Conservation (phyloP, 2,797 vertebrate species). For the Semaprochilodus insignis region DNA sequence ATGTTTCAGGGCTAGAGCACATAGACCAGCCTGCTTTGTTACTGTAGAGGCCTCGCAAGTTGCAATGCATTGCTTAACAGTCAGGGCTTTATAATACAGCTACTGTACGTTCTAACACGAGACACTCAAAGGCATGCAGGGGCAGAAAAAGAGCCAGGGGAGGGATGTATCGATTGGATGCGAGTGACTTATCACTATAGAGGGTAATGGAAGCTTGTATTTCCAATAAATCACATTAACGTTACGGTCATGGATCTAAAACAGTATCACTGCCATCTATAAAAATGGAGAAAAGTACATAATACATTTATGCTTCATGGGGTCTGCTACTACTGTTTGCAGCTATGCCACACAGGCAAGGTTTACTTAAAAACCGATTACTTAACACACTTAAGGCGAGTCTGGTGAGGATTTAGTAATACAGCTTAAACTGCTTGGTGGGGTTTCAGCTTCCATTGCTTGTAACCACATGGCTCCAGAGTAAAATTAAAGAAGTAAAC, state of each 20-base stretch:
- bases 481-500: not conserved
- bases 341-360: not conserved
- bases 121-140: not conserved
- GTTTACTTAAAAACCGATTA: not conserved
- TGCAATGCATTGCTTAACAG: too few relatives aligned
- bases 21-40: conserved; percentile 2
- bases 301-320: not conserved
- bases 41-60: not conserved
- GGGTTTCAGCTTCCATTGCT: not conserved
- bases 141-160: not conserved
- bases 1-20: not conserved
- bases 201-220: not conserved
- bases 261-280: too few relatives aligned
- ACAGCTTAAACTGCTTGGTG: not conserved
- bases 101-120: not conserved
- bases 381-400: not conserved
- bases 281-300: not conserved
- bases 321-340: not conserved
- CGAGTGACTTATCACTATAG: not conserved
- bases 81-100: not conserved
- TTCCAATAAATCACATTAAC: not conserved
- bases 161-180: not conserved
- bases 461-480: not conserved
- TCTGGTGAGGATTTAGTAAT: not conserved
- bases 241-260: too few relatives aligned